Evolutionary conservation across 2,888 invertebrate species (phyloP).

Genomic region (Monopis laevigella): DNA sequence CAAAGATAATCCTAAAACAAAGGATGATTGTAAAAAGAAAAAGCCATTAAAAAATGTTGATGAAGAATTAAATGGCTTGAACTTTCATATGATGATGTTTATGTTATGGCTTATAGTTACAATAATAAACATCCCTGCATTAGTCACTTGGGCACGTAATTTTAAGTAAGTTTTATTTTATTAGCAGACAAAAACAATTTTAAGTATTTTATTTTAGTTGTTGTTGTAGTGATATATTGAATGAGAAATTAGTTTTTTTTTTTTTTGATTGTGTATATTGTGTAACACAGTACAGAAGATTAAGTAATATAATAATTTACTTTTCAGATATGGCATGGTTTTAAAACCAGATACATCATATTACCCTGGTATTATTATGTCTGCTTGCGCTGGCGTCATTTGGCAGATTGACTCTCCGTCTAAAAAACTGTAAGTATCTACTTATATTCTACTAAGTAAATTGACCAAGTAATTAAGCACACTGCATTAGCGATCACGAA

Average conservation of each 20-base stretch:
- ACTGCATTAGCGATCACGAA: no score
- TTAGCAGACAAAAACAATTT: no score
- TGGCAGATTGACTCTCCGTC: constrained; percentile 76
- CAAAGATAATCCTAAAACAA: constrained; percentile 15
- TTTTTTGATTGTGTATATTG: no score
- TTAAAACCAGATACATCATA: constrained; percentile 72
- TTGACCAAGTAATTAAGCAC: no score
- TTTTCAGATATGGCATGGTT: constrained; percentile 58
- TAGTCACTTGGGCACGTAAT: constrained; percentile 83
- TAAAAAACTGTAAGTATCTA: constrained; percentile 72
- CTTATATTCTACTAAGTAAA: no score
- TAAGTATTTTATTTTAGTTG: no score
- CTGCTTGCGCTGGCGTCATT: constrained; percentile 67
- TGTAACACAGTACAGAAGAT: no score
- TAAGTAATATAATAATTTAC: no score
- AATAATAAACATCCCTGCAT: constrained; percentile 74
- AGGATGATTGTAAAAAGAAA: constrained; percentile 16
- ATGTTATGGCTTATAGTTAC: constrained; percentile 73
- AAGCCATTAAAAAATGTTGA: constrained; percentile 12
- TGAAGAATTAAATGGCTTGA: constrained; percentile 57
- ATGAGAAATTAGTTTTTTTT: no score
- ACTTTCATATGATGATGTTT: constrained; percentile 80
- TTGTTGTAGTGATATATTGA: no score
- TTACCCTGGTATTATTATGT: constrained; percentile 63
- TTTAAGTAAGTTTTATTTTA: constrained; percentile 69